Evolutionary conservation across 2,888 invertebrate species (phyloP), one percentile per base, ranked within the genome.

Genomic region (Pocota personata): DNA sequence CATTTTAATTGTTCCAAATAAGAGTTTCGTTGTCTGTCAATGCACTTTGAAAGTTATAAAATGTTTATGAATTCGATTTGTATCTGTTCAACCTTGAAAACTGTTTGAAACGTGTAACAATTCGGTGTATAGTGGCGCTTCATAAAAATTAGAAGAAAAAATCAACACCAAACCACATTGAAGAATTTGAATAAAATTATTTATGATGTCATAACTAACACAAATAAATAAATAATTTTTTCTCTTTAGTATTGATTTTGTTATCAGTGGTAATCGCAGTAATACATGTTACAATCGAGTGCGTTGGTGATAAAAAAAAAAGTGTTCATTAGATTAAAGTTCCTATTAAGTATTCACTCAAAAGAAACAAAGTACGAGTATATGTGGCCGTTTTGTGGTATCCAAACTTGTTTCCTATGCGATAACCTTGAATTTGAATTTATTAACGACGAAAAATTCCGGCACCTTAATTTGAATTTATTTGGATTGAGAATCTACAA

Each of bases 121-220:
- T 19, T 46, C 37, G 19, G 19, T n/a, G 30, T 27, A 43, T 10
- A 14, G 16, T 30, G 8, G 32, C 21, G 35, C n/a, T 46, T 12
- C 24, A 37, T 14, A 58, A 32, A 14, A 50, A 60, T 12, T 19
- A 12, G 24, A 40, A 8, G 8, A 62, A 43, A 66, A 24, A 69
- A 24, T 21, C 27, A 71, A 57, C 57, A 43, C 12, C n/a, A 37
- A 57, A 73, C 46, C 62, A 43, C 35, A 73, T 62, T 78, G 60
- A 48, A 12, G 52, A 76, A 48, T 57, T 35, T 32, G 32, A 79
- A 75, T 75, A 79, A 79, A 75, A 50, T 79, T 79, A 75, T 55
- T 55, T 35, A 79, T 84, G 83, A 84, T 84, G 83, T 84, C 83
- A 84, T 84, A 57, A 75, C 69, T 43, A 24, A 57, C 16, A 73